phyloP scores from a whole-genome alignment of 2,888 invertebrate species.

The Ormyrus labotus region DNA sequence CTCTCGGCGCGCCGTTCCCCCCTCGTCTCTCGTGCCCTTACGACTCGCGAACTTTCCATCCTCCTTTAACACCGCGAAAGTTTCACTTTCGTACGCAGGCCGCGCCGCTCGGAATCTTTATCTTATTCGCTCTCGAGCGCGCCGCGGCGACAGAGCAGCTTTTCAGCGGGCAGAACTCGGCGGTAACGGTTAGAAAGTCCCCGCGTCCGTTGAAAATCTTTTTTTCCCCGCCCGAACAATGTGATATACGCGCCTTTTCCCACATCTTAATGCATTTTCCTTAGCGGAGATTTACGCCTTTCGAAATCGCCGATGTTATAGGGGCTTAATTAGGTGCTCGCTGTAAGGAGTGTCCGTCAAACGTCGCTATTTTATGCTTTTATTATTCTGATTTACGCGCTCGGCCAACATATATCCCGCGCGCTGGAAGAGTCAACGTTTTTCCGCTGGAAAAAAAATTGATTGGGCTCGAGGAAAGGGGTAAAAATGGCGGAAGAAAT shows the following conservation, averaged over 20 bases:
- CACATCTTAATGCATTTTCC: background rate
- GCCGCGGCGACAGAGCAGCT: background rate
- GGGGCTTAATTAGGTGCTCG: conserved; percentile 27
- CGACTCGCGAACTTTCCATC: conserved; percentile 8
- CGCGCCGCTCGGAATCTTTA: conserved; percentile 36
- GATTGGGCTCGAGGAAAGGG: too few relatives aligned
- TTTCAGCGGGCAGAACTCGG: background rate
- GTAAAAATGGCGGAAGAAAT: too few relatives aligned
- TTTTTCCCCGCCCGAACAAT: background rate
- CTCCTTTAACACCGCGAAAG: conserved; percentile 23
- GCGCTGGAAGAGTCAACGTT: too few relatives aligned
- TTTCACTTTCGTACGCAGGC: conserved; percentile 40
- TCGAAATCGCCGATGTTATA: conserved; percentile 5
- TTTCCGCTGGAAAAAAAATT: too few relatives aligned
- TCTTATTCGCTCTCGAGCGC: background rate
- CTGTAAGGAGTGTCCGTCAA: conserved; percentile 3
- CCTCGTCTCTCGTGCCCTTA: background rate
- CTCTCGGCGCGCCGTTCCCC: background rate
- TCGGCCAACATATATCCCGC: too few relatives aligned
- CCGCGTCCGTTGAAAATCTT: background rate
- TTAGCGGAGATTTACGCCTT: conserved; percentile 23
- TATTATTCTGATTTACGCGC: background rate
- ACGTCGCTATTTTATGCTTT: background rate
- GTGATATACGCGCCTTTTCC: background rate
- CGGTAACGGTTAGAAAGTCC: conserved; percentile 33